phyloP scores from a whole-genome alignment of 1,140 invertebrate genomes.

The Harpegnathos saltator region DNA sequence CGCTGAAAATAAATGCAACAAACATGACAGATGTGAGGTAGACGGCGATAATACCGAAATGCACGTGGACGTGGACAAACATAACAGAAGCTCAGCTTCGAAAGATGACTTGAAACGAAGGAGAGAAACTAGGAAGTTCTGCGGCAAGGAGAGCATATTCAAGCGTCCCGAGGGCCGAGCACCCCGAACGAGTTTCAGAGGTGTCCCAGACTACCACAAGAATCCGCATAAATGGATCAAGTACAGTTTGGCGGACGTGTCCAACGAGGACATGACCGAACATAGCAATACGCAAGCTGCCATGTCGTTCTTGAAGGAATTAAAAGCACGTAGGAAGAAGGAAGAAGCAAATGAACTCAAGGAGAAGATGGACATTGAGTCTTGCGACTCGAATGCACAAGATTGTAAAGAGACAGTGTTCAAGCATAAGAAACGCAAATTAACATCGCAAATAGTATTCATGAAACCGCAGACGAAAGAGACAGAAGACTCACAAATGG shows the following conservation, averaged over 20 bases:
- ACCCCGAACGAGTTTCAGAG: slow-evolving; percentile 85
- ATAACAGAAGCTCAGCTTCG: not conserved
- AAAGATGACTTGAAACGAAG: slow-evolving; percentile 29
- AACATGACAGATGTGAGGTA: slow-evolving; percentile 60
- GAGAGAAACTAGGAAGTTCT: slow-evolving; percentile 76
- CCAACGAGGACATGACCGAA: slow-evolving; percentile 90
- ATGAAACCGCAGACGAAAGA: slow-evolving; percentile 68
- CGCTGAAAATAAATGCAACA: slow-evolving; percentile 75
- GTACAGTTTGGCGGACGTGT: slow-evolving; percentile 91
- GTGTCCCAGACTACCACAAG: slow-evolving; percentile 89
- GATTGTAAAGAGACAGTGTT: slow-evolving; percentile 67
- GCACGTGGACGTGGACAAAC: not conserved
- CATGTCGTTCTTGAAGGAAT: slow-evolving; percentile 89
- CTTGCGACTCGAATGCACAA: slow-evolving; percentile 58
- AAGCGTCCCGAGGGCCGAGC: slow-evolving; percentile 89
- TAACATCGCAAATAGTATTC: slow-evolving; percentile 69
- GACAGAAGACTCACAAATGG: not conserved
- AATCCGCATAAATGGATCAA: slow-evolving; percentile 93
- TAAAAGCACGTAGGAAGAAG: slow-evolving; percentile 86
- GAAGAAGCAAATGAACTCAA: slow-evolving; percentile 66
- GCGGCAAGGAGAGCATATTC: slow-evolving; percentile 92
- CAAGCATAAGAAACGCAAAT: slow-evolving; percentile 75
- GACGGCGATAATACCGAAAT: not conserved
- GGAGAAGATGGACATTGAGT: slow-evolving; percentile 78
- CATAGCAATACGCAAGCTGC: slow-evolving; percentile 90